Conservation (phyloP, 2,888 invertebrate genomes). For the Drosophila limbata region DNA sequence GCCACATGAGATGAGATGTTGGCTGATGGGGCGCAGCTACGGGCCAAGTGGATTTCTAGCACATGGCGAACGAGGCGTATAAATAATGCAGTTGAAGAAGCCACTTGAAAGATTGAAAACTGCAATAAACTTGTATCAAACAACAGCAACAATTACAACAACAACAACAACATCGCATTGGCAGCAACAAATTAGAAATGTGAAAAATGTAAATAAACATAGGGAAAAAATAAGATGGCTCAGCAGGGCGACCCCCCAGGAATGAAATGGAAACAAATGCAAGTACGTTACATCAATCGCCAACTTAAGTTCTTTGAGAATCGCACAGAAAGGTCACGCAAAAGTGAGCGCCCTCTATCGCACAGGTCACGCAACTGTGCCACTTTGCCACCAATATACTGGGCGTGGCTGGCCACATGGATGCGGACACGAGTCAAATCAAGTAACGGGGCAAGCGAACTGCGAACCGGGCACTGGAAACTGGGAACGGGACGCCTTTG, state of each 20-base stretch:
- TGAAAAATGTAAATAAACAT: slow-evolving; percentile 61
- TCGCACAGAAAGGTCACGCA: slow-evolving; percentile 46
- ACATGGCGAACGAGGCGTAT: slow-evolving; percentile 71
- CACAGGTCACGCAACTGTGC: slow-evolving; percentile 29
- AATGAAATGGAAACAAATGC: slow-evolving; percentile 25
- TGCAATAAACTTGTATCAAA: slow-evolving; percentile 63
- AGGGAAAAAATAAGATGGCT: slow-evolving; percentile 28
- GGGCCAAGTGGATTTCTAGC: slow-evolving; percentile 72
- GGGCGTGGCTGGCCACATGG: slow-evolving; percentile 32
- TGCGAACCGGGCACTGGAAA: slow-evolving; percentile 12
- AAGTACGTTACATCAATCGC: slow-evolving; percentile 11
- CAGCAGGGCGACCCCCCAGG: slow-evolving; percentile 32
- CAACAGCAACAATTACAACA: slow-evolving; percentile 8
- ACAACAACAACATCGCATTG: slow-evolving; percentile 6
- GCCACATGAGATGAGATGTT: slow-evolving; percentile 62
- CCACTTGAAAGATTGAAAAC: slow-evolving; percentile 68
- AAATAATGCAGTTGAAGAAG: slow-evolving; percentile 69
- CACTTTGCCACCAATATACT: slow-evolving; percentile 23
- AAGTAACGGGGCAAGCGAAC: slow-evolving; percentile 22
- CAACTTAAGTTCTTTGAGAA: slow-evolving; percentile 19
- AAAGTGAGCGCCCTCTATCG: slow-evolving; percentile 27
- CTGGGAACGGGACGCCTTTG: slow-evolving; percentile 54
- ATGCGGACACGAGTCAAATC: slow-evolving; percentile 47
- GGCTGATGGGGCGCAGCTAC: slow-evolving; percentile 35
- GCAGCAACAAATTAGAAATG: slow-evolving; percentile 62